Conservation (phyloP, 2,797 vertebrate species). For the Pampus argenteus region DNA sequence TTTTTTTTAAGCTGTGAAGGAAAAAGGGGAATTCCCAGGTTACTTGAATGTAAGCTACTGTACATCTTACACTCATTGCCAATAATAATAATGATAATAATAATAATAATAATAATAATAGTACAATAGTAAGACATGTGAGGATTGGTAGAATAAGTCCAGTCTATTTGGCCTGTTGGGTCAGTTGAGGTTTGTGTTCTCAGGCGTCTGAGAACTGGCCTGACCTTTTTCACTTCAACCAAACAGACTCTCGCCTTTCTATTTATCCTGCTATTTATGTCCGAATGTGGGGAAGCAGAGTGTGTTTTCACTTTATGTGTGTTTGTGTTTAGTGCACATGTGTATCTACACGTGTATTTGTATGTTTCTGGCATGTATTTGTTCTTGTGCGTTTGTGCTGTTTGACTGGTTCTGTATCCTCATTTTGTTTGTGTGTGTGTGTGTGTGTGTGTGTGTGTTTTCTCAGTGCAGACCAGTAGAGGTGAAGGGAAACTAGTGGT, state of each 20-base stretch:
- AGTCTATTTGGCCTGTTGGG: constrained; percentile 29
- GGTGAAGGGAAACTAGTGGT: constrained; percentile 37
- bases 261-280: constrained; percentile 82
- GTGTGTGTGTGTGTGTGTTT: constrained; percentile 36
- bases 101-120: too few relatives aligned
- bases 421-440: constrained; percentile 17
- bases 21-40: not conserved
- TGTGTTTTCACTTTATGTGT: constrained; percentile 31
- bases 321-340: constrained; percentile 31
- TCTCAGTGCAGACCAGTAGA: constrained; percentile 39
- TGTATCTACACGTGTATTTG: constrained; percentile 24
- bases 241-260: constrained; percentile 60
- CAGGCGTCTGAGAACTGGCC: constrained; percentile 55
- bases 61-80: not conserved
- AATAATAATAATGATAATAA: too few relatives aligned
- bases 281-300: constrained; percentile 50
- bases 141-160: not conserved
- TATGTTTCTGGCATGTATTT: constrained; percentile 15
- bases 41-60: not conserved
- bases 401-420: constrained; percentile 41
- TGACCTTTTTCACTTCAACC: constrained; percentile 65
- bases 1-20: not conserved
- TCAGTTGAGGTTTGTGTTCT: constrained; percentile 68
- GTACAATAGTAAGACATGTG: too few relatives aligned
- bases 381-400: constrained; percentile 14